These are phyloP conservation scores for Clitarchus hookeri DNA, from an alignment of 2,888 invertebrate genomes.

Conservation along the genomic window DNA sequence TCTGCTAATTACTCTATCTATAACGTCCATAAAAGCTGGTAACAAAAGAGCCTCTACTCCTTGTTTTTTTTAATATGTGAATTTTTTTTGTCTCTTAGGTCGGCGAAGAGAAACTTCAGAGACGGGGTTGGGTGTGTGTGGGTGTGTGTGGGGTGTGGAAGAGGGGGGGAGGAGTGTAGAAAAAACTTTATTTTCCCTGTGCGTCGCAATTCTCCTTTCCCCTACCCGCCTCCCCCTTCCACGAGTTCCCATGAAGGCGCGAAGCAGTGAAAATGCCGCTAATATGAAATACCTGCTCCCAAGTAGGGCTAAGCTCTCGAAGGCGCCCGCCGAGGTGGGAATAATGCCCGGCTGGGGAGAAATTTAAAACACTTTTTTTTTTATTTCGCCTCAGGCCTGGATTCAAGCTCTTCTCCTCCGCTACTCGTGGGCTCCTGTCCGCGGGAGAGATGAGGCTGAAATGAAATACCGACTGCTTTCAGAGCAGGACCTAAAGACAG, in stretches of 20 bases:
- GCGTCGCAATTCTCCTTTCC: not conserved
- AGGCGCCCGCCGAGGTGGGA: not conserved
- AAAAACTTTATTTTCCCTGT: not conserved
- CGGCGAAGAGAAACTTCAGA: not conserved
- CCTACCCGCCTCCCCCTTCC: not conserved
- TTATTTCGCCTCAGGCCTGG: not conserved
- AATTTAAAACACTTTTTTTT: slow-evolving; percentile 5
- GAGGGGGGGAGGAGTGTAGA: not conserved
- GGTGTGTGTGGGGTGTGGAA: too few relatives aligned
- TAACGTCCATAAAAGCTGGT: not conserved
- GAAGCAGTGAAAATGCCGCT: not conserved
- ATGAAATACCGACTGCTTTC: too few relatives aligned
- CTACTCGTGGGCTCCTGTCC: too few relatives aligned
- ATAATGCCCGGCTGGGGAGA: not conserved
- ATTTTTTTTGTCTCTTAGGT: not conserved
- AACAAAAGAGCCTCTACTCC: not conserved
- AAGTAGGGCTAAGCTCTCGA: not conserved
- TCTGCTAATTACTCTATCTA: not conserved
- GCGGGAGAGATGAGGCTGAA: too few relatives aligned
- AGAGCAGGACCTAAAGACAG: too few relatives aligned
- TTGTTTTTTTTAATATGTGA: not conserved
- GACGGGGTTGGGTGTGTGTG: too few relatives aligned
- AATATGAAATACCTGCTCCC: slow-evolving; percentile 6
- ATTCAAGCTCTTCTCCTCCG: too few relatives aligned
- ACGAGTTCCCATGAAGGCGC: too few relatives aligned